Conservation (phyloP, 2,113 vertebrate genomes). For the Solenodon paradoxus region DNA sequence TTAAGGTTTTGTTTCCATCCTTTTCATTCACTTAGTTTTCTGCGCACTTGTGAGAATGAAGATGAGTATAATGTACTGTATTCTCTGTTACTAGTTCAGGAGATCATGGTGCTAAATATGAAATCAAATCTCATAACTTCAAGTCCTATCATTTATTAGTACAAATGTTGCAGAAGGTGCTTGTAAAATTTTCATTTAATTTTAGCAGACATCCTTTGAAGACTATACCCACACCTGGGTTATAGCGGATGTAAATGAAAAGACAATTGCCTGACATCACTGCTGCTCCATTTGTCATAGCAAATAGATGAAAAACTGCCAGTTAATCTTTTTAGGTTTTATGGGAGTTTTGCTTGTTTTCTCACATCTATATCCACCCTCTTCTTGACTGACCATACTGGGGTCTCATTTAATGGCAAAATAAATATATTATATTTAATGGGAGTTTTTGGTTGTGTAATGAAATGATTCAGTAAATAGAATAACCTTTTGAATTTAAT, state of each 20-base stretch:
- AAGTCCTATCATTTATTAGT: background rate
- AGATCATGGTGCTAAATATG: background rate
- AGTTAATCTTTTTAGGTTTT: conserved; percentile 49
- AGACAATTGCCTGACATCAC: background rate
- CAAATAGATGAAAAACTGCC: conserved; percentile 40
- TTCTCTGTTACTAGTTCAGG: background rate
- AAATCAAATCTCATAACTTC: conserved; percentile 1
- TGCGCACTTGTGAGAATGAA: background rate
- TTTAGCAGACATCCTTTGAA: conserved; percentile 55
- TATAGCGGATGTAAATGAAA: conserved; percentile 30
- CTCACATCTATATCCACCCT: conserved; percentile 25
- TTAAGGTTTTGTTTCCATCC: background rate
- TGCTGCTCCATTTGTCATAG: conserved; percentile 26
- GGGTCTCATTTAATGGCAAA: conserved; percentile 76
- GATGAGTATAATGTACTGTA: fast-evolving
- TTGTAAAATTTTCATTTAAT: conserved; percentile 41
- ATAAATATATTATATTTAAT: conserved; percentile 58
- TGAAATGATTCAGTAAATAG: conserved; percentile 60
- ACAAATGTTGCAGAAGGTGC: background rate
- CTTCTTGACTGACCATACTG: conserved; percentile 57
- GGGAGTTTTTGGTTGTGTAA: conserved; percentile 68
- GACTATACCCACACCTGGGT: background rate
- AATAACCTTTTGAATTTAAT: conserved; percentile 59
- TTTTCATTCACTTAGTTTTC: background rate
- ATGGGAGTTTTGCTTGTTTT: background rate